Conservation (phyloP, 1,140 invertebrate species). For the Euborellia annulipes region DNA sequence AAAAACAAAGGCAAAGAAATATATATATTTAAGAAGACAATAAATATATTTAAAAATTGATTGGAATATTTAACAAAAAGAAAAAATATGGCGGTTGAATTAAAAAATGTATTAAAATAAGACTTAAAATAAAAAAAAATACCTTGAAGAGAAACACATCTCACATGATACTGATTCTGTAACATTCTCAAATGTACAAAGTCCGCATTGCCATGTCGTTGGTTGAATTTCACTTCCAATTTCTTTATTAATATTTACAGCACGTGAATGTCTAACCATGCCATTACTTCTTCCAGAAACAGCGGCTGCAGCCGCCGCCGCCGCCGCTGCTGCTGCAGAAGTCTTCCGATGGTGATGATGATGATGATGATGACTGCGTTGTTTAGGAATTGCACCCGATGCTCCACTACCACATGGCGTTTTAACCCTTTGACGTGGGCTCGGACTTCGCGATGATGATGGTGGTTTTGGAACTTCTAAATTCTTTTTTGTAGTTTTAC, state of each 20-base stretch:
- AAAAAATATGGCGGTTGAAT: no score
- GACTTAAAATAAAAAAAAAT: slow-evolving; percentile 19
- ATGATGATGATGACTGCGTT: background rate
- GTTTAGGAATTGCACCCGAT: slow-evolving; percentile 22
- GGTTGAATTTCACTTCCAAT: background rate
- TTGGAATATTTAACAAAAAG: no score
- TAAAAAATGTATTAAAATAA: no score
- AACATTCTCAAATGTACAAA: slow-evolving; percentile 70
- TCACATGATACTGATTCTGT: slow-evolving; percentile 51
- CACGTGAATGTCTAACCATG: no score
- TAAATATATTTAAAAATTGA: no score
- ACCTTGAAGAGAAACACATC: slow-evolving; percentile 56
- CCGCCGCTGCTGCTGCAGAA: background rate
- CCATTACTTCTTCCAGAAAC: background rate
- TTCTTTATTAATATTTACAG: no score
- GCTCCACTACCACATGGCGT: background rate
- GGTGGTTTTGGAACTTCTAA: slow-evolving; percentile 17
- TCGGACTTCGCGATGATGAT: slow-evolving; percentile 25
- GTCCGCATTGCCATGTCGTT: slow-evolving; percentile 53
- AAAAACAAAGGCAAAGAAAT: no score
- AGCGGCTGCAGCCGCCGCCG: background rate
- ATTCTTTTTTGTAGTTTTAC: slow-evolving; percentile 37
- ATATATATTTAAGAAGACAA: no score
- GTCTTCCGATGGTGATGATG: no score
- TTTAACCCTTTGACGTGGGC: slow-evolving; percentile 17